Evolutionary conservation across 2,113 vertebrate species (phyloP).

Genomic region (Nycticebus coucang): DNA sequence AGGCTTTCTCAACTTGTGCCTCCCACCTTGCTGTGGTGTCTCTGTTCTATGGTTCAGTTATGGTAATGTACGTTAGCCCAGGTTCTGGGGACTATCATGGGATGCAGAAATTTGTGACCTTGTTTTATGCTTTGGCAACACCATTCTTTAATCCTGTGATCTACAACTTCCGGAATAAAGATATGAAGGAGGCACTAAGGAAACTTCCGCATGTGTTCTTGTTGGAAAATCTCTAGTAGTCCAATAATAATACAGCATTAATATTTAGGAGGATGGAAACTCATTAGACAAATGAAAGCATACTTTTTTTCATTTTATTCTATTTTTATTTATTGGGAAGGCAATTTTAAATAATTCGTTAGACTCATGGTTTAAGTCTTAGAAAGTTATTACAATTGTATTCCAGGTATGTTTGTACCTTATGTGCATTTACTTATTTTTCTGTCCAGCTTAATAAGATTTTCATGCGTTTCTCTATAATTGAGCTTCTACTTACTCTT

Average conservation of each 20-base stretch:
- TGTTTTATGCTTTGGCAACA: constrained; percentile 49
- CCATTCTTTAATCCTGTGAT: constrained; percentile 55
- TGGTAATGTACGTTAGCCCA: constrained; percentile 51
- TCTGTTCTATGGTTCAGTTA: constrained; percentile 62
- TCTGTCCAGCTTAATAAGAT: background rate
- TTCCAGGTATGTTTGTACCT: background rate
- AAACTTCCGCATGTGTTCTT: background rate
- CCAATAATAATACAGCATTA: background rate
- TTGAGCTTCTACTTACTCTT: background rate
- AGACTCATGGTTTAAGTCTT: background rate
- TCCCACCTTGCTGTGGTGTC: constrained; percentile 59
- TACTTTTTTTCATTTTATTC: background rate
- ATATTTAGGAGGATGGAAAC: background rate
- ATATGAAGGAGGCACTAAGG: constrained; percentile 47
- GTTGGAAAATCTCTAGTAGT: background rate
- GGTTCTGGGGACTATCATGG: background rate
- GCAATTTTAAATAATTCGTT: background rate
- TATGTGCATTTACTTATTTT: background rate
- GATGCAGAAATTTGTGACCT: constrained; percentile 50
- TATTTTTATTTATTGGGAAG: background rate
- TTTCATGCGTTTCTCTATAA: constrained; percentile 16
- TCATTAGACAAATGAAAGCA: background rate
- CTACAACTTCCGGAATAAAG: constrained; percentile 47
- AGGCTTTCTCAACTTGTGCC: constrained; percentile 53
- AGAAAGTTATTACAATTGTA: background rate